These are phyloP conservation scores for Drosophila kanekoi DNA, from an alignment of 2,888 invertebrate genomes.

Conservation along the genomic window DNA sequence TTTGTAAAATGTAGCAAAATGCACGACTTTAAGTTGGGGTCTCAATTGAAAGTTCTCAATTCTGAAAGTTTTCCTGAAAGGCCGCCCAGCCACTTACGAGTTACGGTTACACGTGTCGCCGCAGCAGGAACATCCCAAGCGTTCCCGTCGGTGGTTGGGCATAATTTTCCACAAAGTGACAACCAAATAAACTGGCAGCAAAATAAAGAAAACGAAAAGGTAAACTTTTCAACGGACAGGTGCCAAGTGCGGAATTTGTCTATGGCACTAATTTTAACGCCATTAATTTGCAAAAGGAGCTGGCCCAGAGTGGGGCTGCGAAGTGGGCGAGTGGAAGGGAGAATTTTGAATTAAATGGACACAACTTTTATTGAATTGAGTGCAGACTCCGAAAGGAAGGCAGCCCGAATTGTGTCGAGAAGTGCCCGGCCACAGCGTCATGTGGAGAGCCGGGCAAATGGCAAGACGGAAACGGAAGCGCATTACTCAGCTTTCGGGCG, in stretches of 20 bases:
- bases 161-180: conserved; percentile 75
- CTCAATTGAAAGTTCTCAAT: conserved; percentile 50
- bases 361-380: conserved; percentile 81
- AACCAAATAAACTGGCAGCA: conserved; percentile 67
- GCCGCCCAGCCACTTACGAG: conserved; percentile 47
- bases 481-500: conserved; percentile 61
- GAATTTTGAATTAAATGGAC: conserved; percentile 82
- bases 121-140: conserved; percentile 30
- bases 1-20: conserved; percentile 5
- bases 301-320: conserved; percentile 12
- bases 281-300: conserved; percentile 67
- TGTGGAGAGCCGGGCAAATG: conserved; percentile 32
- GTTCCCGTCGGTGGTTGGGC: conserved; percentile 22
- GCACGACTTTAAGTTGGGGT: conserved; percentile 48
- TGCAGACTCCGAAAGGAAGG: conserved; percentile 23
- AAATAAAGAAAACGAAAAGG: conserved; percentile 22
- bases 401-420: conserved; percentile 17
- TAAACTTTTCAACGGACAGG: conserved; percentile 50
- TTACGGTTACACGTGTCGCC: conserved; percentile 71
- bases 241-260: conserved; percentile 45
- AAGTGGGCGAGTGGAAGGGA: conserved; percentile 19
- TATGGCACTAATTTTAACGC: conserved; percentile 70
- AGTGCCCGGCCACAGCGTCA: conserved; percentile 26
- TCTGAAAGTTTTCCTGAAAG: conserved; percentile 45
- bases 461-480: conserved; percentile 68